Evolutionary conservation across 2,113 vertebrate genomes (phyloP).

Genomic region (Anhinga rufa): DNA sequence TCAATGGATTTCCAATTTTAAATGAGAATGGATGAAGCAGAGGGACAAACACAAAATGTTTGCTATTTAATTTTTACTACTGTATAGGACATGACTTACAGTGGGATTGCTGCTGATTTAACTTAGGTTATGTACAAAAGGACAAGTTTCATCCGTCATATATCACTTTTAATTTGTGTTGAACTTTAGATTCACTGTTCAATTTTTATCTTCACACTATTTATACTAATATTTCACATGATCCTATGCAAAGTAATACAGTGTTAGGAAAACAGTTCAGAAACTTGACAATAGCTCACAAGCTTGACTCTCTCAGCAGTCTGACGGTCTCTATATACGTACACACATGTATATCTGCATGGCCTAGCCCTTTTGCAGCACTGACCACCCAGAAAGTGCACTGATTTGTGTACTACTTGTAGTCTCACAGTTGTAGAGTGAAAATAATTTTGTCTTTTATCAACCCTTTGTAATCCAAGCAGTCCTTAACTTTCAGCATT

Average conservation of each 20-base stretch:
- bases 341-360: accelerated
- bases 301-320: not conserved
- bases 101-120: not conserved
- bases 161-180: not conserved
- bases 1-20: not conserved
- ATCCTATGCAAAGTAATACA: not conserved
- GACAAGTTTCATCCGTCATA: not conserved
- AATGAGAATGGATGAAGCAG: not conserved
- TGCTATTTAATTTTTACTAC: not conserved
- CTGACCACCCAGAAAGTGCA: not conserved
- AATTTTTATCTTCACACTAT: not conserved
- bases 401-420: not conserved
- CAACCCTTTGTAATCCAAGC: not conserved
- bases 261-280: not conserved
- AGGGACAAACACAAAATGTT: not conserved
- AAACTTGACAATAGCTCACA: too few species aligned
- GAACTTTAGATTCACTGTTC: not conserved
- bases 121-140: not conserved
- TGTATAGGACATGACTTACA: not conserved
- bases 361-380: not conserved
- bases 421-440: not conserved
- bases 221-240: not conserved
- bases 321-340: not conserved
- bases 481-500: not conserved
- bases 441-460: not conserved